Conservation (phyloP, 1,140 invertebrate genomes). For the Coptotermes formosanus region DNA sequence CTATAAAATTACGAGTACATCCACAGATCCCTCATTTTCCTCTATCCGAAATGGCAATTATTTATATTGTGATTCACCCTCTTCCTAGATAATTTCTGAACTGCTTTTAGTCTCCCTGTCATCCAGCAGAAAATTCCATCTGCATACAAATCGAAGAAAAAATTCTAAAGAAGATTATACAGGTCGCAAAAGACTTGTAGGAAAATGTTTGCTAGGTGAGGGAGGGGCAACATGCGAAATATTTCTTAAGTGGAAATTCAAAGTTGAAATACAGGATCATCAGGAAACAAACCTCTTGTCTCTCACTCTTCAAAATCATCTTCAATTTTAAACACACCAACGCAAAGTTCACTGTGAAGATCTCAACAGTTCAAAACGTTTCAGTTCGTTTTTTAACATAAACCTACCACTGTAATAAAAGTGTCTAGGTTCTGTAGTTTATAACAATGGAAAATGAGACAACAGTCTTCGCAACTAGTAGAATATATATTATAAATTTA, state of each 20-base stretch:
- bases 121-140: background rate
- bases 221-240: background rate
- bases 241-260: background rate
- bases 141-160: constrained; percentile 23
- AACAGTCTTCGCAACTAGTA: no score
- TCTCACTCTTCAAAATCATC: no score
- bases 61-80: background rate
- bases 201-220: no score
- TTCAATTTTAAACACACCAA: no score
- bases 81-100: background rate
- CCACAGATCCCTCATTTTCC: background rate
- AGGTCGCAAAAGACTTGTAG: background rate
- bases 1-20: background rate
- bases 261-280: background rate
- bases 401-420: no score
- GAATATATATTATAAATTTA: no score
- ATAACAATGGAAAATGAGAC: no score
- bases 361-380: no score
- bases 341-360: no score
- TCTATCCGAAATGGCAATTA: background rate
- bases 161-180: background rate
- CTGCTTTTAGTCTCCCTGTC: background rate
- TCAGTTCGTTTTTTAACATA: no score
- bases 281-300: no score
- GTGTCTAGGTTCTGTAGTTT: no score